Conservation (phyloP, 53 echinoderm and acorn worm genomes). For the Glandiceps talaboti region DNA sequence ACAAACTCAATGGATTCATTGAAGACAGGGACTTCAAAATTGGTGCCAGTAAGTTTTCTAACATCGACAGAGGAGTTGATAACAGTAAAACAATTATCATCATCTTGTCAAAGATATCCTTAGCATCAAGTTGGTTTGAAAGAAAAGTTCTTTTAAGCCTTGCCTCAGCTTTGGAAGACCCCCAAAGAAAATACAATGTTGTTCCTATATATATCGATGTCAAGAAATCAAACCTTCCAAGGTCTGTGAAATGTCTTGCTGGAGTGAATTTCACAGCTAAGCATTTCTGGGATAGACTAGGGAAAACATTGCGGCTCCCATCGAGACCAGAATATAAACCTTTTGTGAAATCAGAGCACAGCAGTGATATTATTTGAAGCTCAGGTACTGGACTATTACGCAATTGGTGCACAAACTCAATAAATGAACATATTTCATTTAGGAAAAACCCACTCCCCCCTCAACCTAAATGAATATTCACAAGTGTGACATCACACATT, state of each 20-base stretch:
- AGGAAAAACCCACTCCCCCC: too few species aligned
- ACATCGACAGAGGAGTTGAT: background rate
- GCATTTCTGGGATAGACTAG: background rate
- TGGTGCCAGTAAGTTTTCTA: background rate
- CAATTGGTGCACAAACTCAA: too few species aligned
- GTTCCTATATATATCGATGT: background rate
- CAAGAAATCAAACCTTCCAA: background rate
- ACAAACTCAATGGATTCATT: background rate
- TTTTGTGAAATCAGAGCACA: too few species aligned
- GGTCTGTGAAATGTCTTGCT: background rate
- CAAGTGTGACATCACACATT: too few species aligned
- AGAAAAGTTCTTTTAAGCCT: background rate
- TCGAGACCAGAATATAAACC: background rate
- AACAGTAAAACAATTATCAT: background rate
- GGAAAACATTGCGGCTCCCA: background rate
- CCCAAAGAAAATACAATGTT: background rate
- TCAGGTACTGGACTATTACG: too few species aligned
- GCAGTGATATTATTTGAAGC: too few species aligned
- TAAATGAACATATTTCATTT: too few species aligned
- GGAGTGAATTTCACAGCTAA: background rate
- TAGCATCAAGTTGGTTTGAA: background rate
- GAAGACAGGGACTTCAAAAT: background rate
- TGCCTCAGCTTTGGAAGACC: background rate
- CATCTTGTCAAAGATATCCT: background rate
- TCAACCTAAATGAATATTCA: too few species aligned